Percentiles rank a stretch among this genome's conserved stretches.
Evolutionary conservation across 2,888 invertebrate genomes (phyloP).

Genomic region (Mongoloraphidia duomilia): DNA sequence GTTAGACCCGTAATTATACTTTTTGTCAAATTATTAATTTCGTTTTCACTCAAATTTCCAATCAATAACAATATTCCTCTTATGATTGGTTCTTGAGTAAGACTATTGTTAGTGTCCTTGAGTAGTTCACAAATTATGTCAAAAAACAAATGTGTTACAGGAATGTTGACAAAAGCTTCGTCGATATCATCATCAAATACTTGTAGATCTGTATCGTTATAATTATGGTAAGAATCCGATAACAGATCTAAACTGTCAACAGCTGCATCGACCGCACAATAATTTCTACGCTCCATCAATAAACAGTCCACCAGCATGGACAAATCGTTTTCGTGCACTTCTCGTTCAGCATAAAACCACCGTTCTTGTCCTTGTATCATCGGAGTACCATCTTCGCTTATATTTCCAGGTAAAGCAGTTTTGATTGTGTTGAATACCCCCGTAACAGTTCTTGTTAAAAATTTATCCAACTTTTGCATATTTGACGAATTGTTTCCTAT

Average conservation of each 20-base stretch:
- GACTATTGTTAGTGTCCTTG: conserved; percentile 29
- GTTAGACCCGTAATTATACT: too few species aligned
- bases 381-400: conserved; percentile 20
- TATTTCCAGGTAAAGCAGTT: conserved; percentile 48
- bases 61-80: conserved; percentile 30
- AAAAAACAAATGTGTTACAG: conserved; percentile 29
- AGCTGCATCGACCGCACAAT: conserved; percentile 44
- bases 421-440: conserved; percentile 65
- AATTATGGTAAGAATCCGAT: not conserved
- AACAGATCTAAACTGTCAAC: conserved; percentile 38
- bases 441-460: conserved; percentile 62
- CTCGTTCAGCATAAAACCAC: conserved; percentile 32
- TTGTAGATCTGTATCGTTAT: not conserved
- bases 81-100: conserved; percentile 35
- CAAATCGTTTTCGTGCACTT: conserved; percentile 25
- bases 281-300: conserved; percentile 38
- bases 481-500: conserved; percentile 8
- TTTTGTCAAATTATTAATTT: conserved; percentile 4
- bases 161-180: conserved; percentile 33
- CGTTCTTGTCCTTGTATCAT: conserved; percentile 27
- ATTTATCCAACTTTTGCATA: conserved; percentile 30
- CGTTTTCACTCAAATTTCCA: conserved; percentile 29
- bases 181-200: conserved; percentile 32
- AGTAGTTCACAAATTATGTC: conserved; percentile 35
- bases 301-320: conserved; percentile 35